Evolutionary conservation across 2,113 vertebrate species (phyloP), one percentile per base, ranked within the genome.

Genomic region (Falcunculus frontatus): DNA sequence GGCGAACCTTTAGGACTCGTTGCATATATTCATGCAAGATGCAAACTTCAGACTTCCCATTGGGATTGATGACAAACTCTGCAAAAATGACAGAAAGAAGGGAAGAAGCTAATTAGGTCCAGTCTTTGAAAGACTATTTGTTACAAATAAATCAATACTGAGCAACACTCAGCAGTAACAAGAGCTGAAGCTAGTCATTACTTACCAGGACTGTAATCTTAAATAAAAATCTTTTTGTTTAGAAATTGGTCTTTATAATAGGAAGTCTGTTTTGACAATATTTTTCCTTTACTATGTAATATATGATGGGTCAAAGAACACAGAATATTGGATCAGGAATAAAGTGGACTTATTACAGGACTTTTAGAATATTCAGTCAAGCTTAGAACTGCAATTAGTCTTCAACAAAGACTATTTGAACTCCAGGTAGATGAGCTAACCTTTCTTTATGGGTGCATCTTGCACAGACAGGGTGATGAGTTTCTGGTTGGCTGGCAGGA

Each of bases 1-100:
- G 99, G 96, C 99, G 99, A 97, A 99, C 99, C 97, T 99, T 99
- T 67, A 99, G 99, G 95, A 99, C 99, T 73, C 99, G 98, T 97
- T 99, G 99, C 99, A 99, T 99, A 97, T 99, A 99, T 98, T 99
- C 99, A 81, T 99, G 99, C 87, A 99, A 97, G 93, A 99, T 99
- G 97, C 99, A 99, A 95, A 99, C 99, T 98, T 99, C 99, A 1
- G 99, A 99, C 69, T 99, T 99, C 89, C 99, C 99, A 69, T 99
- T 99, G 53, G 99, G 99, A 97, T 99, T 99, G 97, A 99, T 99
- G 93, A 99, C 98, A 97, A 99, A 99, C 93, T 99, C 99, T 99
- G 97, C 50, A 62, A 60, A 87, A 44, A 29, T 16, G 1, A 25
- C 3, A 20, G 4, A 5, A 8, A 13, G 4, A 62, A 11, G 10